Evolutionary conservation across 1,140 invertebrate species (phyloP), one percentile per base, ranked within the genome.

Genomic region (Drosophila bocki): DNA sequence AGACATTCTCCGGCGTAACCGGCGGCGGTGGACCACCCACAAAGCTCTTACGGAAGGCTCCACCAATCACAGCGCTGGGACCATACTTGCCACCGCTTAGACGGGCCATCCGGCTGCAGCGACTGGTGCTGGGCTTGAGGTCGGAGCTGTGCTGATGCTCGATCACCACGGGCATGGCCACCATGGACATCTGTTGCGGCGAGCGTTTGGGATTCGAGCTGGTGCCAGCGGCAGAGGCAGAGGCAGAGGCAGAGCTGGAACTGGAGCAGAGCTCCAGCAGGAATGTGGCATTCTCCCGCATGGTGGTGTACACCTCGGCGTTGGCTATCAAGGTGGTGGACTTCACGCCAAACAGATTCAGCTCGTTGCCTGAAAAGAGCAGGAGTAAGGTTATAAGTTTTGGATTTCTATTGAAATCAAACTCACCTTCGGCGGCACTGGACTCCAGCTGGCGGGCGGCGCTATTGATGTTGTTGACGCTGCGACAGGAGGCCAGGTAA

Each of bases 271-370:
- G 92, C 88, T 99, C 98, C 57, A 99, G 93, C 12, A 99, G 93
- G 92, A 99, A 99, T 93, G 98, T 95, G 1, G 98, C 98, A 93
- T 99, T 99, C 87, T 98, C 97, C 74, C 97, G 97, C 94, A 99
- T 97, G 0, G 91, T 93, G 26, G 91, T 91, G 42, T 92, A 93
- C 13, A 93, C 83, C 59, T 93, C 92, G 2, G 91, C 82, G n/a
- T 93, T 93, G 67, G 91, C 86, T 26, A 92, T 91, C 42, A 93
- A 7, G 3, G 87, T 91, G 5, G 86, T 88, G 2, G 88, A 83
- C 59, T 93, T 91, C 1, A 91, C 83, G 9, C 92, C 92, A 57
- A 93, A 93, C 17, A 93, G 54, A 51, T 93, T 93, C 51, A 93
- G 58, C 44, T 91, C 91, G 15, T 84, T 76, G 37, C 50, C 91